These are phyloP conservation scores for Hemithea aestivaria DNA, from an alignment of 2,888 invertebrate species.

Conservation along the genomic window DNA sequence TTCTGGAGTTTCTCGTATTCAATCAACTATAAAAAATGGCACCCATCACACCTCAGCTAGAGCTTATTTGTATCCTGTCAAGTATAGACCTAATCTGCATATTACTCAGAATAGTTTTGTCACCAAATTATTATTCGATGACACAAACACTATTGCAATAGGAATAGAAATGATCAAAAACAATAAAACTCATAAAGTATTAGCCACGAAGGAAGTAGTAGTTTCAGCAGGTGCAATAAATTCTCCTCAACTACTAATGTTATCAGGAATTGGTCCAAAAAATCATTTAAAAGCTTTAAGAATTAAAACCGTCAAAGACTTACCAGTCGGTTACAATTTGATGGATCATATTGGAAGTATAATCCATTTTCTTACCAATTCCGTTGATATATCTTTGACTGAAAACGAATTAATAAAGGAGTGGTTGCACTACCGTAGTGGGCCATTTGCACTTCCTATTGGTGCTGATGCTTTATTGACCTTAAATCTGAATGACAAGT, in stretches of 20 bases:
- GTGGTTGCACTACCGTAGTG: too few species aligned
- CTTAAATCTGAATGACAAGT: conserved; percentile 78
- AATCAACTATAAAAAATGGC: conserved; percentile 48
- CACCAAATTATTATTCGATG: conserved; percentile 28
- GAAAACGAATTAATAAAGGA: too few species aligned
- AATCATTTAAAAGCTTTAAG: conserved; percentile 4
- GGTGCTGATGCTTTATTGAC: conserved; percentile 52
- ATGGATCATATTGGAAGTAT: conserved; percentile 84
- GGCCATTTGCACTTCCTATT: too few species aligned
- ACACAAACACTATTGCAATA: too few species aligned
- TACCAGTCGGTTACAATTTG: conserved; percentile 82
- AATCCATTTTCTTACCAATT: conserved; percentile 39
- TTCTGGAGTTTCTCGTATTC: conserved; percentile 60
- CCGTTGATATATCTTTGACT: too few species aligned
- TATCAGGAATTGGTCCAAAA: conserved; percentile 69
- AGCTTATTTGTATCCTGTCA: conserved; percentile 57
- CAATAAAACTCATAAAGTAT: conserved; percentile 41
- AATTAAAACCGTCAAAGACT: conserved; percentile 61
- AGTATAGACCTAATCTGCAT: conserved; percentile 45
- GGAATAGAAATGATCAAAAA: conserved; percentile 60
- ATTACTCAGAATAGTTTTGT: conserved; percentile 68
- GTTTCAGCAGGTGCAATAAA: conserved; percentile 64
- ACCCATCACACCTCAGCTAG: conserved; percentile 63
- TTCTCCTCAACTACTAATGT: conserved; percentile 62
- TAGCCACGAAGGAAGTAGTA: conserved; percentile 59